A percentile compares a stretch with the other conserved stretches of the same genome.
These are phyloP conservation scores for Sylvilagus floridanus DNA, from an alignment of 2,797 vertebrate species.

Conservation along the genomic window DNA sequence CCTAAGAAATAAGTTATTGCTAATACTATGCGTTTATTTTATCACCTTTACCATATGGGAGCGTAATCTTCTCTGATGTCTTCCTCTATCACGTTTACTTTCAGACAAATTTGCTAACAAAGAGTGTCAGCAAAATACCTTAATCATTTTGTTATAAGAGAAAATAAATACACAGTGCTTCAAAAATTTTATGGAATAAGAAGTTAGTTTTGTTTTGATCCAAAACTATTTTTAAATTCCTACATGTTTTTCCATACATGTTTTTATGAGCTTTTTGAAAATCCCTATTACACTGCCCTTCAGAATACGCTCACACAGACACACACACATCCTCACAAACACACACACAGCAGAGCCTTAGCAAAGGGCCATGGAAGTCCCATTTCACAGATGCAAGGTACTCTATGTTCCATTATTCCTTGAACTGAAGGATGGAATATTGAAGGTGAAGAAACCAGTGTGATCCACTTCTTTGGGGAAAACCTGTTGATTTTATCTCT, in stretches of 20 bases:
- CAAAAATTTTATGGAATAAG: no score
- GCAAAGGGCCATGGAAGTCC: not conserved
- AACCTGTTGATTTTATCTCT: not conserved
- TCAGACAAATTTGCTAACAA: not conserved
- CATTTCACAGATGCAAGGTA: not conserved
- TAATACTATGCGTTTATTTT: not conserved
- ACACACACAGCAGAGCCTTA: not conserved
- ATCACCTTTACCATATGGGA: not conserved
- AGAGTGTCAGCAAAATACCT: not conserved
- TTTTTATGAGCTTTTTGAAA: no score
- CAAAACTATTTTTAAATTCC: no score
- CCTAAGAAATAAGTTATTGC: not conserved
- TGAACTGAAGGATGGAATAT: not conserved
- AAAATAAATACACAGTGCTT: not conserved
- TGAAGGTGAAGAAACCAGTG: not conserved
- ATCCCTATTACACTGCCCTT: not conserved
- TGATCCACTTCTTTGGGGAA: not conserved
- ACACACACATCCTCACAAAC: not conserved
- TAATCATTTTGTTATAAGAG: not conserved
- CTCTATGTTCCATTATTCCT: not conserved
- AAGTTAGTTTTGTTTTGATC: no score
- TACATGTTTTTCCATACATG: no score
- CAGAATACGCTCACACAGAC: not conserved
- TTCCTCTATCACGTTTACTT: not conserved
- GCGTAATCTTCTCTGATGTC: not conserved